These are phyloP conservation scores for Pelobates cultripes DNA, from an alignment of 2,797 vertebrate species.

Conservation along the genomic window DNA sequence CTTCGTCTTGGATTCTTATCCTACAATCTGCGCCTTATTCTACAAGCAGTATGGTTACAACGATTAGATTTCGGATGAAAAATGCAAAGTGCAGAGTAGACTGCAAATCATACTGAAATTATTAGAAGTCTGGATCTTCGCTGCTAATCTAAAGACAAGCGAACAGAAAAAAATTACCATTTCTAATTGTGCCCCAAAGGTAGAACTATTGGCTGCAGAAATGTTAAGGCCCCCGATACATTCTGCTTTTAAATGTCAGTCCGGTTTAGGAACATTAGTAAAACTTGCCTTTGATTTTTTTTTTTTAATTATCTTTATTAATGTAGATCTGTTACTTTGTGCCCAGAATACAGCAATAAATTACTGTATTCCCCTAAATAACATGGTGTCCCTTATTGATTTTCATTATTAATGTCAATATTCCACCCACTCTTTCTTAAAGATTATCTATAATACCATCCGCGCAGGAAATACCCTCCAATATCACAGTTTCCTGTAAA, in stretches of 20 bases:
- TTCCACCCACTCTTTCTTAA: neutral
- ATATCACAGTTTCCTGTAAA: neutral
- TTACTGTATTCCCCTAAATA: neutral
- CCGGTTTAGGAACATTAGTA: neutral
- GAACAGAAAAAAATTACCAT: neutral
- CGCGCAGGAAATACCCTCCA: neutral
- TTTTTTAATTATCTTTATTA: slow-evolving; percentile 14
- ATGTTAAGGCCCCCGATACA: neutral
- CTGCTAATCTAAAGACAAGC: neutral
- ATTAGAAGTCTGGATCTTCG: neutral
- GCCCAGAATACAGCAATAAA: neutral
- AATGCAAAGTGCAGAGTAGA: neutral
- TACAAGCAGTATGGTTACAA: too few species aligned
- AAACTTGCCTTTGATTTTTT: neutral
- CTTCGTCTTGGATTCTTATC: too few species aligned
- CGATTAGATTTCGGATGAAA: too few species aligned
- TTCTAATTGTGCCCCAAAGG: slow-evolving; percentile 2
- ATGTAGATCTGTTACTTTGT: neutral
- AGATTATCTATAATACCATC: slow-evolving; percentile 4
- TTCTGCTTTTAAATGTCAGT: neutral
- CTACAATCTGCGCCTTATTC: too few species aligned
- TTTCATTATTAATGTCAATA: neutral
- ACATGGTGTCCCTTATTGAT: neutral
- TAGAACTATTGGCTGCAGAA: slow-evolving; percentile 7
- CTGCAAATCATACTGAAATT: neutral